Conservation (phyloP, 2,888 invertebrate species). For the Hyposoter dolosus region DNA sequence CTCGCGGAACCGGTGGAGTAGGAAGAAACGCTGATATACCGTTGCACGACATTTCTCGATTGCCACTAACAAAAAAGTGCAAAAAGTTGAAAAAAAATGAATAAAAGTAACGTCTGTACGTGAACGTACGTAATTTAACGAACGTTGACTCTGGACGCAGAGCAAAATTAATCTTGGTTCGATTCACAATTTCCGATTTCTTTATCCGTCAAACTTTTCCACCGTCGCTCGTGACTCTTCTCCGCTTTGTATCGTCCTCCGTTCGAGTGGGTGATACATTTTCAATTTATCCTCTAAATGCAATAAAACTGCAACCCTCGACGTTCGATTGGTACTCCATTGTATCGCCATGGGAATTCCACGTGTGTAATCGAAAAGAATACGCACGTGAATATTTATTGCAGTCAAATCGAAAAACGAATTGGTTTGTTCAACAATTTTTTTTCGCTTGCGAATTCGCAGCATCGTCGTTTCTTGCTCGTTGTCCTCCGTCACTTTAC, state of each 20-base stretch:
- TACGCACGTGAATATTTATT: neutral
- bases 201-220: slow-evolving; percentile 4
- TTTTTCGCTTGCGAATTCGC: slow-evolving; percentile 14
- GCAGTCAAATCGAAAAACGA: slow-evolving; percentile 41
- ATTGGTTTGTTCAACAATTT: slow-evolving; percentile 34
- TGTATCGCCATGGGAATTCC: neutral
- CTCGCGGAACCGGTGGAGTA: slow-evolving; percentile 45
- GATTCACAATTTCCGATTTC: slow-evolving; percentile 26
- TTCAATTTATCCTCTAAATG: slow-evolving; percentile 45
- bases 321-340: slow-evolving; percentile 47
- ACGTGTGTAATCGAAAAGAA: neutral
- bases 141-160: slow-evolving; percentile 16
- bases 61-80: neutral
- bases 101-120: neutral
- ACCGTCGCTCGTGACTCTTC: neutral
- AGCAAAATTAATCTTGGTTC: neutral
- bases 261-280: slow-evolving; percentile 33
- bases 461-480: slow-evolving; percentile 36
- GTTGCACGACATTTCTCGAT: slow-evolving; percentile 58
- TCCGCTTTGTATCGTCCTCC: neutral
- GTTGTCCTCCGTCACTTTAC: neutral
- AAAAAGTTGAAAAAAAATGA: neutral
- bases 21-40: slow-evolving; percentile 53
- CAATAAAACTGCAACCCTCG: slow-evolving; percentile 42
- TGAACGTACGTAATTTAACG: neutral